These are phyloP conservation scores for Drosophila lini DNA, from an alignment of 1,140 invertebrate genomes.

Conservation along the genomic window DNA sequence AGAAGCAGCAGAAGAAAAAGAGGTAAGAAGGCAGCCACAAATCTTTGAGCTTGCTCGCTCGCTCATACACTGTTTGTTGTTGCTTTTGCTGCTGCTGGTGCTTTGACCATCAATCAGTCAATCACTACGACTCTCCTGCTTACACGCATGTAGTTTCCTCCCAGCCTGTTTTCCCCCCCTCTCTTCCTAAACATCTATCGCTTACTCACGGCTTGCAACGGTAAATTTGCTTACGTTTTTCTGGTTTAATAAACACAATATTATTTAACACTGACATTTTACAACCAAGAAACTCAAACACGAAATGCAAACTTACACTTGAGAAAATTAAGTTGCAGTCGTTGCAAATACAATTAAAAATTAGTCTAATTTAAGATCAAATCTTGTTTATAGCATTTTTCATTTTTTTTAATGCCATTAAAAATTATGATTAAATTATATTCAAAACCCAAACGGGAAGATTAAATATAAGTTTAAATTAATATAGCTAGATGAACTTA, in stretches of 20 bases:
- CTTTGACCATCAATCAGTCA: conserved; percentile 57
- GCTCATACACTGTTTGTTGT: conserved; percentile 1
- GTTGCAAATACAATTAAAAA: background rate
- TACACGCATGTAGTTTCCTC: conserved; percentile 29
- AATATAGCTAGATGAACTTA: too few species aligned
- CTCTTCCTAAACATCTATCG: conserved; percentile 23
- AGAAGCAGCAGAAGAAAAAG: conserved; percentile 38
- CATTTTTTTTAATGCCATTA: too few species aligned
- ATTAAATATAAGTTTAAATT: too few species aligned
- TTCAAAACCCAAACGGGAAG: too few species aligned
- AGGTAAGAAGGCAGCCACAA: conserved; percentile 39
- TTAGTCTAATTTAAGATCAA: background rate
- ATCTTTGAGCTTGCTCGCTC: conserved; percentile 49
- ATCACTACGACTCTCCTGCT: conserved; percentile 9
- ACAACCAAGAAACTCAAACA: conserved; percentile 47
- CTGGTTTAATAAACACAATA: conserved; percentile 53
- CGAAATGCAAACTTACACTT: conserved; percentile 43
- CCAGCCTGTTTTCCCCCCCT: background rate
- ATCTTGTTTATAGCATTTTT: too few species aligned
- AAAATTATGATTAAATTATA: too few species aligned
- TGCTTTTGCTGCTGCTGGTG: conserved; percentile 14
- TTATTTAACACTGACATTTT: conserved; percentile 66
- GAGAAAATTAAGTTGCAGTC: background rate
- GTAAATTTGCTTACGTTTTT: conserved; percentile 57
- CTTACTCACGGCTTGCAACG: conserved; percentile 42